phyloP scores from a whole-genome alignment of 2,797 vertebrate genomes.

The Ambastaia sidthimunki region DNA sequence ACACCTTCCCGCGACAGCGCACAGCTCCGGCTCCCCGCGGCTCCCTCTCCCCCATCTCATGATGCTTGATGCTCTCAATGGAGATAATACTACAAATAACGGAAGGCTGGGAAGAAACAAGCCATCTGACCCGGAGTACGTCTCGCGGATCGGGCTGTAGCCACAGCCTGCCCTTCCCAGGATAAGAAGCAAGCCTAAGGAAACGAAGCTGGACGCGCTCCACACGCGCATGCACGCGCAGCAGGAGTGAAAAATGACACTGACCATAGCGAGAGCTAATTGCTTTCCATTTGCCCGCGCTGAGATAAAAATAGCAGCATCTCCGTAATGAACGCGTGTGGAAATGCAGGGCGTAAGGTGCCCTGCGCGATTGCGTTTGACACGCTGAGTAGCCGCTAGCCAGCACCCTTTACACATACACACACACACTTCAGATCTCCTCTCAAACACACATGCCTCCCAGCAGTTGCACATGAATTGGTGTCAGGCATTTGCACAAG shows the following conservation, averaged over 20 bases:
- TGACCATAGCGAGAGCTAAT: slow-evolving; percentile 82
- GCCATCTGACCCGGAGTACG: slow-evolving; percentile 66
- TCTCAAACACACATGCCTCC: slow-evolving; percentile 59
- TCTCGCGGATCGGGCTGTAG: slow-evolving; percentile 65
- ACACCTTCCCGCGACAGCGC: slow-evolving; percentile 81
- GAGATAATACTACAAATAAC: slow-evolving; percentile 51
- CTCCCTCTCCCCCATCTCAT: slow-evolving; percentile 62
- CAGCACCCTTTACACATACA: slow-evolving; percentile 60
- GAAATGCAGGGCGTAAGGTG: slow-evolving; percentile 64
- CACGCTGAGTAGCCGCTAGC: slow-evolving; percentile 70
- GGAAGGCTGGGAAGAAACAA: slow-evolving; percentile 17
- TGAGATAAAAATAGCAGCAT: slow-evolving; percentile 80
- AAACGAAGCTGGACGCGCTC: slow-evolving; percentile 61
- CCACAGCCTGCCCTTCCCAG: slow-evolving; percentile 28
- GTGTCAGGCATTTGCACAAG: slow-evolving; percentile 80
- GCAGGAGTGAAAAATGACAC: slow-evolving; percentile 78
- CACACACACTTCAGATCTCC: slow-evolving; percentile 28
- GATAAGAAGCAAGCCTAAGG: slow-evolving; percentile 38
- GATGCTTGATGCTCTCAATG: slow-evolving; percentile 43
- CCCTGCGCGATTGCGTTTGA: slow-evolving; percentile 63
- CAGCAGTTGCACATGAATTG: slow-evolving; percentile 71
- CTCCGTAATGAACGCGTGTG: slow-evolving; percentile 70
- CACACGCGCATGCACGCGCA: slow-evolving; percentile 57
- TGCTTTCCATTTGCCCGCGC: slow-evolving; percentile 81
- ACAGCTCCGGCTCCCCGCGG: slow-evolving; percentile 75